Evolutionary conservation across 2,797 vertebrate species (phyloP), one percentile per base, ranked within the genome.

Genomic region (Chelidonichthys spinosus): DNA sequence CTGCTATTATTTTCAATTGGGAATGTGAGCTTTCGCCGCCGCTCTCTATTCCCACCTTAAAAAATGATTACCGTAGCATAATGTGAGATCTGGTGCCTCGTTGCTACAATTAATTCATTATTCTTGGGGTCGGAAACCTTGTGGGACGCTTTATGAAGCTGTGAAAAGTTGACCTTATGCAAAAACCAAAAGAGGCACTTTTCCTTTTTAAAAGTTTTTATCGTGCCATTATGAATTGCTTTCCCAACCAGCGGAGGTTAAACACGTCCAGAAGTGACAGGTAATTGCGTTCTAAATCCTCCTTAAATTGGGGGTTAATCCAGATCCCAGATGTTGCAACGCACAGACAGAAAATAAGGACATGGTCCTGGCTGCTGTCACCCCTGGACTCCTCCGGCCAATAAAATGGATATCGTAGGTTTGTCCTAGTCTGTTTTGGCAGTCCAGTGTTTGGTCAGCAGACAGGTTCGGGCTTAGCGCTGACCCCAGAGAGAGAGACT

Each of bases 391-490:
- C 42, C 56, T 25, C 53, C 61, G n/a, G 78, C 87, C 85, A 84
- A 72, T 71, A 72, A 82, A 78, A 74, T 63, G 84, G 79, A 87
- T 76, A 76, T 43, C 44, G 46, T 35, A 9, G 61, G 50, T 82
- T 85, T 54, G 72, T 87, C 78, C 81, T 74, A 40, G 84, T 6
- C 73, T 85, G 86, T 87, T 85, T 87, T 88, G 87, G 87, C 88
- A 85, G 83, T 80, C 62, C 72, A 50, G 76, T 46, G 56, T 61
- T 56, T 76, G 87, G 83, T 89, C 88, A 85, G 83, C 59, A 82
- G 67, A 85, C 79, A 39, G 76, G 74, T 85, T 83, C 55, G 44
- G 71, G 86, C 80, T 90, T 86, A 90, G 72, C 17, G 6, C 63
- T 70, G 83, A 90, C 80, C 65, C 72, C 7, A 25, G 42, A 58